phyloP scores from a whole-genome alignment of 2,113 vertebrate genomes.

The Scomber japonicus region DNA sequence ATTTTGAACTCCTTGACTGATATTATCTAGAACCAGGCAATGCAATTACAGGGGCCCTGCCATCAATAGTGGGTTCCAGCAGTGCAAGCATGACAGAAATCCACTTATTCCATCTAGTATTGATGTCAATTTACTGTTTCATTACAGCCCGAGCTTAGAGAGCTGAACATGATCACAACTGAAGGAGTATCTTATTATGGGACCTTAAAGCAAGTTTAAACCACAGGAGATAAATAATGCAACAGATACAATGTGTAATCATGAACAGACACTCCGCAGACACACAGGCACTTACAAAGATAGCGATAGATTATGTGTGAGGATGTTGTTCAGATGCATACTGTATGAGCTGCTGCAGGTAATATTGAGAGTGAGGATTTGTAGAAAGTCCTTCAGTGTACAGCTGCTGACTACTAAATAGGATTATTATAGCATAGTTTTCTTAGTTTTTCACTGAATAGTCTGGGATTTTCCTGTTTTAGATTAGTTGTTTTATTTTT shows the following conservation, averaged over 20 bases:
- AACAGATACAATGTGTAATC: conserved; percentile 40
- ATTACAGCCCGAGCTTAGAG: conserved; percentile 61
- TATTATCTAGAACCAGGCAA: conserved; percentile 62
- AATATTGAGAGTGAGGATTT: conserved; percentile 25
- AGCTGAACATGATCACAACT: conserved; percentile 57
- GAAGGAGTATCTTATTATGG: conserved; percentile 62
- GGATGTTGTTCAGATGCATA: conserved; percentile 47
- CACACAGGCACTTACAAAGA: conserved; percentile 37
- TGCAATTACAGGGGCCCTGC: conserved; percentile 66
- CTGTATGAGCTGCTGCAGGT: conserved; percentile 59
- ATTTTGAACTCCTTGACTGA: conserved; percentile 65
- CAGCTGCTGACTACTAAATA: conserved; percentile 1
- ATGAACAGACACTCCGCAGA: conserved; percentile 30
- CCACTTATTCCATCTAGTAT: conserved; percentile 74
- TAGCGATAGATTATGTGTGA: conserved; percentile 39
- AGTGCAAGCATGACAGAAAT: conserved; percentile 75
- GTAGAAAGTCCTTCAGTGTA: conserved; percentile 7
- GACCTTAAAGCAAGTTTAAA: conserved; percentile 58
- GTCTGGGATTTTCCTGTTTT: not conserved
- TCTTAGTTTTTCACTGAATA: not conserved
- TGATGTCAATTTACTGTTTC: conserved; percentile 76
- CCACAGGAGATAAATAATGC: conserved; percentile 68
- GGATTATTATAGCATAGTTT: not conserved
- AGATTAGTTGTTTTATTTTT: not conserved
- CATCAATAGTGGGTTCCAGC: conserved; percentile 71